Evolutionary conservation across 2,797 vertebrate genomes (phyloP).

Genomic region (Crocidura indochinensis): DNA sequence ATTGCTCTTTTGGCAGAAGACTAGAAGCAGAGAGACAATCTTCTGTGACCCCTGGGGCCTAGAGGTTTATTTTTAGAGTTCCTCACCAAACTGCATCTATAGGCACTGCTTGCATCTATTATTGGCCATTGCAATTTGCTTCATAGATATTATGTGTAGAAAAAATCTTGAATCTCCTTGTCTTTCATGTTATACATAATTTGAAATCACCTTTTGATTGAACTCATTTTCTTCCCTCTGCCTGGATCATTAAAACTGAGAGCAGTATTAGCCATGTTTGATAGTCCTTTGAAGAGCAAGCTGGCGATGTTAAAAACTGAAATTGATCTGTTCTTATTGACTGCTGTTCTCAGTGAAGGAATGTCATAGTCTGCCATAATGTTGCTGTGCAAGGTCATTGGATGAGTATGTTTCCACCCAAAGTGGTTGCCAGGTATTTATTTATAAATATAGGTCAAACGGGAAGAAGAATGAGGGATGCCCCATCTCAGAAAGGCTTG

Average conservation of each 20-base stretch:
- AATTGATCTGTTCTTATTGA: not conserved
- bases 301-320: not conserved
- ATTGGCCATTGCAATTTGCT: not conserved
- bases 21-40: not conserved
- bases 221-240: not conserved
- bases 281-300: not conserved
- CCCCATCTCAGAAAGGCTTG: not conserved
- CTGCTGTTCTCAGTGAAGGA: not conserved
- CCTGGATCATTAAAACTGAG: not conserved
- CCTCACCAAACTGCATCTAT: not conserved
- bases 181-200: not conserved
- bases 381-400: not conserved
- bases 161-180: not conserved
- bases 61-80: slow-evolving; percentile 25
- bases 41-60: not conserved
- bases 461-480: not conserved
- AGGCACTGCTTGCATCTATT: not conserved
- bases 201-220: not conserved
- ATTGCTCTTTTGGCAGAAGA: not conserved
- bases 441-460: slow-evolving; percentile 1
- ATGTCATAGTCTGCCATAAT: not conserved
- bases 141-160: not conserved
- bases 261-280: not conserved
- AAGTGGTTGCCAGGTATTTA: not conserved
- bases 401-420: not conserved